Evolutionary conservation across 2,113 vertebrate genomes (phyloP).

Genomic region (Varanus komodoensis): DNA sequence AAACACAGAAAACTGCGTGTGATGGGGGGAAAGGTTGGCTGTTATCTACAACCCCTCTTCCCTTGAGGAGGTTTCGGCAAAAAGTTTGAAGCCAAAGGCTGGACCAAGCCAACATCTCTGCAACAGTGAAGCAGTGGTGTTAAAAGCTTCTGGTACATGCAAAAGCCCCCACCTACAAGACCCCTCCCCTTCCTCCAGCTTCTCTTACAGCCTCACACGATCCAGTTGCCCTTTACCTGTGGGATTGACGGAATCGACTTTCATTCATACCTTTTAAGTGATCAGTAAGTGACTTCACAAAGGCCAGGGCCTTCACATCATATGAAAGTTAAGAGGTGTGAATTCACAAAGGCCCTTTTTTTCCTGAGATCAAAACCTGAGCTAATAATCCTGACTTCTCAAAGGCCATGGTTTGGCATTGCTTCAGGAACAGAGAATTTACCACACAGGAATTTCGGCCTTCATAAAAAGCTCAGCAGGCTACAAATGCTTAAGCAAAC

Average conservation of each 20-base stretch:
- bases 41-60: conserved; percentile 32
- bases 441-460: not conserved
- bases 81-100: conserved; percentile 36
- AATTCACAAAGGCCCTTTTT: not conserved
- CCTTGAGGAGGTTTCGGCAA: conserved; percentile 13
- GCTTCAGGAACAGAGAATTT: conserved; percentile 3
- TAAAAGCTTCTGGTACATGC: not conserved
- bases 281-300: not conserved
- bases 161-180: not conserved
- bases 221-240: not conserved
- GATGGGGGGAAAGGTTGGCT: conserved; percentile 42
- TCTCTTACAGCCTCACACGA: not conserved
- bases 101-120: conserved; percentile 24
- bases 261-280: not conserved
- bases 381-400: conserved; percentile 6
- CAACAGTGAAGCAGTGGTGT: not conserved
- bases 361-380: conserved; percentile 11
- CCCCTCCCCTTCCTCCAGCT: not conserved
- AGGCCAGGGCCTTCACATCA: not conserved
- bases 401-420: conserved; percentile 24
- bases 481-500: conserved; percentile 8
- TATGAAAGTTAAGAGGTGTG: not conserved
- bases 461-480: conserved; percentile 28
- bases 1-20: conserved; percentile 51
- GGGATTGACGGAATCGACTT: not conserved